A percentile compares a stretch with the other conserved stretches of the same genome.
Conservation (phyloP, 1,140 invertebrate genomes). For the Temnothorax longispinosus region DNA sequence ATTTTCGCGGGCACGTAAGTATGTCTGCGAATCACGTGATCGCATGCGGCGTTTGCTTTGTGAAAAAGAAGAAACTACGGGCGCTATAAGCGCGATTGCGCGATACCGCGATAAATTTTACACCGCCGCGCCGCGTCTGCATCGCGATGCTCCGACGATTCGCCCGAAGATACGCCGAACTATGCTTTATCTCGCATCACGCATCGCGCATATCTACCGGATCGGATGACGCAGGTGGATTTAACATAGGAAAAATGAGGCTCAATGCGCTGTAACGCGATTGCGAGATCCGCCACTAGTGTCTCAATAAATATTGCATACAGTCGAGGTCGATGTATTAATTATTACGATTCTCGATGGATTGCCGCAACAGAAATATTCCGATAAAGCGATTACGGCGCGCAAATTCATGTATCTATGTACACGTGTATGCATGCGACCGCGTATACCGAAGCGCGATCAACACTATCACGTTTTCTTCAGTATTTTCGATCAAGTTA, state of each 20-base stretch:
- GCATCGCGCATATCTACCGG: conserved; percentile 16
- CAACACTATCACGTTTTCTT: conserved; percentile 16
- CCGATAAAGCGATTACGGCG: conserved; percentile 15
- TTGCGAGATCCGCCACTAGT: conserved; percentile 15
- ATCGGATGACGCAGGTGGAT: conserved; percentile 48
- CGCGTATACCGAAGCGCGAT: not conserved
- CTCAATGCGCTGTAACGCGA: conserved; percentile 2
- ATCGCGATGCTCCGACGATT: conserved; percentile 64
- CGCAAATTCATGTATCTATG: conserved; percentile 4
- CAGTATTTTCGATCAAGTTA: conserved; percentile 15
- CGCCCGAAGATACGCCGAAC: conserved; percentile 43
- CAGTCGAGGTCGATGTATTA: conserved; percentile 11
- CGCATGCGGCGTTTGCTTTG: conserved; percentile 58
- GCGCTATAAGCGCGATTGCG: conserved; percentile 64
- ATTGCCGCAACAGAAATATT: conserved; percentile 30
- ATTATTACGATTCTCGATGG: conserved; percentile 37
- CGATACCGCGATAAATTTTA: conserved; percentile 68
- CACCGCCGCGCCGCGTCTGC: conserved; percentile 36
- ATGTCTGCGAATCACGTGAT: conserved; percentile 70
- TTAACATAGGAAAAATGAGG: conserved; percentile 16
- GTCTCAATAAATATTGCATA: conserved; percentile 45
- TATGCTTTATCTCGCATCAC: conserved; percentile 46
- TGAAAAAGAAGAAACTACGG: conserved; percentile 68
- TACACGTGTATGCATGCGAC: not conserved
- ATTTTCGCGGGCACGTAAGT: conserved; percentile 67